Percentiles rank a stretch among this genome's conserved stretches.
These are phyloP conservation scores for Rhagoletis zephyria DNA, from an alignment of 1,140 invertebrate species.

Conservation along the genomic window DNA sequence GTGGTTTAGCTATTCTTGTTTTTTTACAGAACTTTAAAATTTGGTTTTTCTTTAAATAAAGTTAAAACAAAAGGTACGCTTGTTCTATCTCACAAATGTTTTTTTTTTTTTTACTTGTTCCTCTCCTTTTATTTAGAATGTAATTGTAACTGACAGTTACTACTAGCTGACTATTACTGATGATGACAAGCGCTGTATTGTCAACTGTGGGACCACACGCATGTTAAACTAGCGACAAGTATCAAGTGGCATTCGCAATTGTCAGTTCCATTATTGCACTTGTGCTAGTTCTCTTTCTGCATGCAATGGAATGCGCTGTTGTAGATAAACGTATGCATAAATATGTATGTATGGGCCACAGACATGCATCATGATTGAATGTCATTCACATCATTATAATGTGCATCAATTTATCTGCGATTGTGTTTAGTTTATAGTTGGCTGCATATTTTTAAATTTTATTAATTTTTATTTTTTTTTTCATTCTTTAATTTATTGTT, in stretches of 20 bases:
- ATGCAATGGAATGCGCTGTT: slow-evolving; percentile 6
- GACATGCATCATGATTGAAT: neutral
- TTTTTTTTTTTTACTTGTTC: too few relatives aligned
- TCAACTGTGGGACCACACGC: neutral
- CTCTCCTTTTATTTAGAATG: too few relatives aligned
- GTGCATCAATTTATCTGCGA: neutral
- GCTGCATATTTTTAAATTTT: neutral
- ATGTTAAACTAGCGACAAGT: neutral
- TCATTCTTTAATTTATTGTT: too few relatives aligned
- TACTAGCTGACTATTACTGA: neutral
- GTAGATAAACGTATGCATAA: neutral
- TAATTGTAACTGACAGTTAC: neutral
- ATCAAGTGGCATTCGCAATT: slow-evolving; percentile 25
- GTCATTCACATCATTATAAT: neutral
- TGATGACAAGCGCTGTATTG: slow-evolving; percentile 4
- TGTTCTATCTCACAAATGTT: too few relatives aligned
- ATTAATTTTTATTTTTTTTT: neutral
- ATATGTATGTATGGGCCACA: too few relatives aligned
- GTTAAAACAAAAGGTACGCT: too few relatives aligned
- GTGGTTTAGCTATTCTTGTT: too few relatives aligned
- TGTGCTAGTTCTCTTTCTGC: neutral
- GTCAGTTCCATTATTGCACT: slow-evolving; percentile 4
- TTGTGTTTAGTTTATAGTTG: neutral
- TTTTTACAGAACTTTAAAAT: too few relatives aligned
- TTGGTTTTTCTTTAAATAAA: too few relatives aligned